A percentile compares a stretch with the other conserved stretches of the same genome.
These are phyloP conservation scores for Rallus limicola DNA, from an alignment of 2,113 vertebrate genomes.

Conservation along the genomic window DNA sequence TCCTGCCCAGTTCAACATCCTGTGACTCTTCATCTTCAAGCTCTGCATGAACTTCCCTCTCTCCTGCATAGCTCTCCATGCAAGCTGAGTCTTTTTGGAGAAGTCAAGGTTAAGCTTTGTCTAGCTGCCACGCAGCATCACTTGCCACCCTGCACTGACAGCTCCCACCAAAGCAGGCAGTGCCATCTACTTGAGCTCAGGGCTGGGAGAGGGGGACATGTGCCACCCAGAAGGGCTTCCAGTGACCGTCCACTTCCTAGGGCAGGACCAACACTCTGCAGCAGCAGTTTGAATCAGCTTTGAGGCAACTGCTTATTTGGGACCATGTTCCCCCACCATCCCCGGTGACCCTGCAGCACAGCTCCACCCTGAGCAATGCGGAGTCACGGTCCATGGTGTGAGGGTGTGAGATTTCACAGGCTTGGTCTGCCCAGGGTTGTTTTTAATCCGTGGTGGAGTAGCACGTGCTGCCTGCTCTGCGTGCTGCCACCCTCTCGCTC, in stretches of 20 bases:
- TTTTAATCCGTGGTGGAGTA: background rate
- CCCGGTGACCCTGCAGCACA: rapidly evolving
- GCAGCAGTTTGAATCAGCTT: background rate
- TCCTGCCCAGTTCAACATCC: background rate
- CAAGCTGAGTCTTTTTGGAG: background rate
- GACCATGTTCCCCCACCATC: rapidly evolving
- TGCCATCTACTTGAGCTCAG: background rate
- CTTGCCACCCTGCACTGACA: rapidly evolving
- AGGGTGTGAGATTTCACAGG: background rate
- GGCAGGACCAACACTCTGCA: rapidly evolving
- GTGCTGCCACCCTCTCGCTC: background rate
- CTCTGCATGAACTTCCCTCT: background rate
- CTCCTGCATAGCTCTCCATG: background rate
- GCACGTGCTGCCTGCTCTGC: background rate
- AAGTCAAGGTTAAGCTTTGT: background rate
- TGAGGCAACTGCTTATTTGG: background rate
- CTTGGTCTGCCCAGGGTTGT: background rate
- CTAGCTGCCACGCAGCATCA: background rate
- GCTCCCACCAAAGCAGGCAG: rapidly evolving
- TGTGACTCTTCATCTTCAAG: background rate
- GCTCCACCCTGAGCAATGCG: background rate
- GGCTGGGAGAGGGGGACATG: background rate
- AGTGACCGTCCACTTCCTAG: rapidly evolving
- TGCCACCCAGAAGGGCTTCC: background rate
- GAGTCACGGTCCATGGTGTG: background rate